These are phyloP conservation scores for Danio jaintianensis DNA, from an alignment of 2,797 vertebrate species.

Conservation along the genomic window DNA sequence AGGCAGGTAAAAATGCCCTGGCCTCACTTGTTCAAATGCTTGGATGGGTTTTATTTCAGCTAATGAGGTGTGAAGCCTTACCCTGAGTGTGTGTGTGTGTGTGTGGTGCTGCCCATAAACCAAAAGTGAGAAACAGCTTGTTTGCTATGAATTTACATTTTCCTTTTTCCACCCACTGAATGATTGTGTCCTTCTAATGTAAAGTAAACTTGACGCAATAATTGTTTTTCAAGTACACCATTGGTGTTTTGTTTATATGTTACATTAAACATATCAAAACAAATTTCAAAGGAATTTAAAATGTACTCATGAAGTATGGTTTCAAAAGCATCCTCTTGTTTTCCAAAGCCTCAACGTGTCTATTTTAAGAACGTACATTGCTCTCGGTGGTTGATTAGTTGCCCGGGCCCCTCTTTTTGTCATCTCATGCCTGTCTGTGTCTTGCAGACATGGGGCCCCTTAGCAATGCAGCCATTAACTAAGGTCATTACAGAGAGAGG, in stretches of 20 bases:
- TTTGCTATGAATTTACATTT: conserved; percentile 73
- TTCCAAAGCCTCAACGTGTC: not conserved
- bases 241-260: not conserved
- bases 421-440: conserved; percentile 53
- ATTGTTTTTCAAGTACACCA: conserved; percentile 5
- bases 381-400: conserved; percentile 38
- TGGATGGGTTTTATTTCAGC: conserved; percentile 87
- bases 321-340: not conserved
- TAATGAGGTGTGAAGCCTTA: conserved; percentile 92
- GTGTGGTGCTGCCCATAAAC: conserved; percentile 86
- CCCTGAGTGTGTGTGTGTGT: conserved; percentile 68
- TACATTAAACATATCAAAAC: not conserved
- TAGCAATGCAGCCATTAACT: conserved; percentile 60
- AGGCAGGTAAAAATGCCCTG: conserved; percentile 46
- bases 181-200: not conserved
- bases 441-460: conserved; percentile 62
- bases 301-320: not conserved
- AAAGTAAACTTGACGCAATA: not conserved
- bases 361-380: conserved; percentile 31
- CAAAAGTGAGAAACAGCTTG: conserved; percentile 82
- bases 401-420: conserved; percentile 58
- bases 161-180: conserved; percentile 44
- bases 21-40: conserved; percentile 79
- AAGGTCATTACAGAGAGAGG: conserved; percentile 64
- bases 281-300: not conserved